Conservation (phyloP, 2,888 invertebrate genomes). For the Stramonita haemastoma region DNA sequence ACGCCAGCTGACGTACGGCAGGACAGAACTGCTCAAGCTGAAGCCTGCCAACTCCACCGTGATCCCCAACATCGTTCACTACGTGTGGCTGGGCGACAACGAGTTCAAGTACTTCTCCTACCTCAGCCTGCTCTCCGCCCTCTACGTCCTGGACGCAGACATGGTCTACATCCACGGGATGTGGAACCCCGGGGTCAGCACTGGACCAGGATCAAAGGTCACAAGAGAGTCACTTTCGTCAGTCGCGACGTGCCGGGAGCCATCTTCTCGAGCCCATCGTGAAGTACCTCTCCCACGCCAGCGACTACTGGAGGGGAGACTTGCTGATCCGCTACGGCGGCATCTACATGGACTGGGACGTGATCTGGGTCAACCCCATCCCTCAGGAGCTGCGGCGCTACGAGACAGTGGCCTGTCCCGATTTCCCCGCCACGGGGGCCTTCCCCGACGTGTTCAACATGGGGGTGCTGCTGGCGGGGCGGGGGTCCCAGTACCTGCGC, state of each 20-base stretch:
- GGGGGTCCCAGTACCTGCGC: slow-evolving; percentile 51
- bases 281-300: slow-evolving; percentile 60
- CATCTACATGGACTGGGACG: slow-evolving; percentile 69
- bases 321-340: slow-evolving; percentile 70
- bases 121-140: slow-evolving; percentile 63
- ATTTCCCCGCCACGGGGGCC: slow-evolving; percentile 64
- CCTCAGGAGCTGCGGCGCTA: slow-evolving; percentile 53
- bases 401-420: slow-evolving; percentile 63
- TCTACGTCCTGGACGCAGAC: slow-evolving; percentile 64
- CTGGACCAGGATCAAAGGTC: slow-evolving; percentile 58
- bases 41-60: slow-evolving; percentile 50
- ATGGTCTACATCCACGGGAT: slow-evolving; percentile 66
- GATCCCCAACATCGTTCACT: slow-evolving; percentile 70
- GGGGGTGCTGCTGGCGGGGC: slow-evolving; percentile 61
- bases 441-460: slow-evolving; percentile 58
- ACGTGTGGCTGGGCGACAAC: slow-evolving; percentile 67
- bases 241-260: slow-evolving; percentile 52
- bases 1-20: slow-evolving; percentile 61
- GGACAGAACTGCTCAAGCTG: slow-evolving; percentile 50
- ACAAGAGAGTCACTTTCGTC: slow-evolving; percentile 52
- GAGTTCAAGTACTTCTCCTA: slow-evolving; percentile 62
- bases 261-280: slow-evolving; percentile 57
- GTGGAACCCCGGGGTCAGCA: slow-evolving; percentile 59
- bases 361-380: slow-evolving; percentile 64
- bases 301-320: slow-evolving; percentile 67